Percentiles rank a stretch among this genome's conserved stretches.
These are phyloP conservation scores for Dolichopus griseipennis DNA, from an alignment of 2,888 invertebrate genomes.

Conservation along the genomic window DNA sequence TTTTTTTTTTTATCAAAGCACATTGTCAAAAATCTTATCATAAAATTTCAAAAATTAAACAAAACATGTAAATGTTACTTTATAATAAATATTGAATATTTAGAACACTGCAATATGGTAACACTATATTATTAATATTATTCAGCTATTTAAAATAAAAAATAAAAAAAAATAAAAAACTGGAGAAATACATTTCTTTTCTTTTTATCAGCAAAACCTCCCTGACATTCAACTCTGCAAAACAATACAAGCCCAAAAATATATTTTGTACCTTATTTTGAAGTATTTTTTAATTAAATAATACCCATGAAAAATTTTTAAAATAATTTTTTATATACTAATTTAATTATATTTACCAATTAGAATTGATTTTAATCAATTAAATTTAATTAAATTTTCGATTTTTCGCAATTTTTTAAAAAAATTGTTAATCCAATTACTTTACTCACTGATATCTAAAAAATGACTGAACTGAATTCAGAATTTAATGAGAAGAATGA, in stretches of 20 bases:
- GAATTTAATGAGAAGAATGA: too few species aligned
- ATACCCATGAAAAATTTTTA: not conserved
- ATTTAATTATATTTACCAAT: not conserved
- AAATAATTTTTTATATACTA: not conserved
- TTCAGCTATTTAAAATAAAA: not conserved
- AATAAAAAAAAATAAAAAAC: not conserved
- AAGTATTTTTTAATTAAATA: not conserved
- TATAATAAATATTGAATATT: too few species aligned
- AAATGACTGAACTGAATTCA: not conserved
- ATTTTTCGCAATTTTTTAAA: not conserved
- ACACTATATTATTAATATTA: not conserved
- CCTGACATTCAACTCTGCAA: slow-evolving; percentile 3
- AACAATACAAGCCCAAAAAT: slow-evolving; percentile 1
- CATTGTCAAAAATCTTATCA: too few species aligned
- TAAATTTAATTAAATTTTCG: not conserved
- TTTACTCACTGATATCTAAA: not conserved
- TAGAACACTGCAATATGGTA: not conserved
- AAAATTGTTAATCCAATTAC: not conserved
- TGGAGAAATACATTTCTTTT: too few species aligned
- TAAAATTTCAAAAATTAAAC: too few species aligned
- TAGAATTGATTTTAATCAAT: not conserved
- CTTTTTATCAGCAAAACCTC: not conserved
- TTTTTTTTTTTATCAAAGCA: too few species aligned
- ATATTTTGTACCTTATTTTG: not conserved
- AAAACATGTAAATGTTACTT: too few species aligned